phyloP scores from a whole-genome alignment of 2,113 vertebrate genomes.

The Hippocampus zosterae region DNA sequence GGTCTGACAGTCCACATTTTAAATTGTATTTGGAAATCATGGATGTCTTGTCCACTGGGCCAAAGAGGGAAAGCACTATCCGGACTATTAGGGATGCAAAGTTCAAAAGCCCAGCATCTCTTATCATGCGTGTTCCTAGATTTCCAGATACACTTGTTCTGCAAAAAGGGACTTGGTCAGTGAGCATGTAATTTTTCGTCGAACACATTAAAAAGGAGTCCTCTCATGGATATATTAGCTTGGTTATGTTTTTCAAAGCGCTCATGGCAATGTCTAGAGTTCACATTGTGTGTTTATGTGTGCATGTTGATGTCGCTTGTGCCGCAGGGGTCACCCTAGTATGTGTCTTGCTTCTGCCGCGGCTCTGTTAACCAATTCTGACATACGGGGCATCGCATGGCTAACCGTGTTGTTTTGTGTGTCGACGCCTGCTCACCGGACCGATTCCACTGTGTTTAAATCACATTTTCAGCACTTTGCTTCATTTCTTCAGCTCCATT shows the following conservation, averaged over 20 bases:
- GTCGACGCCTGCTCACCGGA: slow-evolving; percentile 37
- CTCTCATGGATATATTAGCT: slow-evolving; percentile 20
- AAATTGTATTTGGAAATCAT: too few species aligned
- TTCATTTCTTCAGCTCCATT: slow-evolving; percentile 14
- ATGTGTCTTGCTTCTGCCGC: slow-evolving; percentile 19
- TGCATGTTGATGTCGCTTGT: slow-evolving; percentile 6
- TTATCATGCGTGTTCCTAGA: slow-evolving; percentile 48
- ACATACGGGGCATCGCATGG: slow-evolving; percentile 14
- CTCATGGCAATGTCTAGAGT: slow-evolving; percentile 5
- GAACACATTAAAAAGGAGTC: slow-evolving; percentile 36
- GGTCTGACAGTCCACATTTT: too few species aligned
- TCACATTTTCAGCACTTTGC: slow-evolving; percentile 57
- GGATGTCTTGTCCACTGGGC: too few species aligned
- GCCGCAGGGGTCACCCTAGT: slow-evolving; percentile 22
- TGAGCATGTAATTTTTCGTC: slow-evolving; percentile 39
- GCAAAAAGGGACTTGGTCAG: slow-evolving; percentile 42
- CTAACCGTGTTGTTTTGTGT: slow-evolving; percentile 8
- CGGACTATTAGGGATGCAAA: too few species aligned
- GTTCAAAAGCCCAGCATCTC: too few species aligned
- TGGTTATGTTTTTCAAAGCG: slow-evolving; percentile 14
- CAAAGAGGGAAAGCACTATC: too few species aligned
- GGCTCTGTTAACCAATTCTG: slow-evolving; percentile 29
- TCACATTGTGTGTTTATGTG: slow-evolving; percentile 4
- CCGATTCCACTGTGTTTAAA: slow-evolving; percentile 30
- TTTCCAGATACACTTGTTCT: slow-evolving; percentile 36